Conservation (phyloP, 2,113 vertebrate species). For the Glareola pratincola region DNA sequence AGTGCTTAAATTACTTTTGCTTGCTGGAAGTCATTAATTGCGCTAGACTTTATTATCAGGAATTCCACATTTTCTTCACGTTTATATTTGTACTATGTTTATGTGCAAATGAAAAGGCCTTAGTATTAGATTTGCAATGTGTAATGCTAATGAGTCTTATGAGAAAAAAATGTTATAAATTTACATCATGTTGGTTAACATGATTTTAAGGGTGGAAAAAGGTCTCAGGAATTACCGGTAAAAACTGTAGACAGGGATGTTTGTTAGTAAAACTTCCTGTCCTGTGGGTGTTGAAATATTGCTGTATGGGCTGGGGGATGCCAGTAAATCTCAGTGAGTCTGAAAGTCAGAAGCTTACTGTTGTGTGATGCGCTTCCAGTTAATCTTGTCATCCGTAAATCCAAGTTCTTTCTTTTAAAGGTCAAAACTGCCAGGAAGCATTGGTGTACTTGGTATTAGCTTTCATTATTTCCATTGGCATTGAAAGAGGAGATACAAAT, state of each 20-base stretch:
- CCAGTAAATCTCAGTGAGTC: background rate
- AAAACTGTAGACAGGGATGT: background rate
- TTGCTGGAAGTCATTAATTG: background rate
- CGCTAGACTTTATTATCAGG: background rate
- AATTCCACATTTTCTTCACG: background rate
- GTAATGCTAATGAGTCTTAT: background rate
- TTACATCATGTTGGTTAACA: background rate
- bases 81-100: background rate
- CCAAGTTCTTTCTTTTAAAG: background rate
- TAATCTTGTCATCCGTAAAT: slow-evolving; percentile 25
- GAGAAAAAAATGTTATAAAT: background rate
- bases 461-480: slow-evolving; percentile 2
- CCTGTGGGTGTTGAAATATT: background rate
- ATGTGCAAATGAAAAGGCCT: background rate
- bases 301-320: background rate
- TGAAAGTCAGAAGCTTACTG: background rate
- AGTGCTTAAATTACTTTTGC: background rate
- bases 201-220: background rate
- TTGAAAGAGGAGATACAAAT: slow-evolving; percentile 13
- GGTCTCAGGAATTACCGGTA: background rate
- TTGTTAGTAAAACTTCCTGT: background rate
- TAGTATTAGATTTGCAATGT: background rate
- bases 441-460: background rate
- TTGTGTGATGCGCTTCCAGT: background rate
- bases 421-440: slow-evolving; percentile 5